Evolutionary conservation across 2,888 invertebrate species (phyloP).

Genomic region (Norana najaformis): DNA sequence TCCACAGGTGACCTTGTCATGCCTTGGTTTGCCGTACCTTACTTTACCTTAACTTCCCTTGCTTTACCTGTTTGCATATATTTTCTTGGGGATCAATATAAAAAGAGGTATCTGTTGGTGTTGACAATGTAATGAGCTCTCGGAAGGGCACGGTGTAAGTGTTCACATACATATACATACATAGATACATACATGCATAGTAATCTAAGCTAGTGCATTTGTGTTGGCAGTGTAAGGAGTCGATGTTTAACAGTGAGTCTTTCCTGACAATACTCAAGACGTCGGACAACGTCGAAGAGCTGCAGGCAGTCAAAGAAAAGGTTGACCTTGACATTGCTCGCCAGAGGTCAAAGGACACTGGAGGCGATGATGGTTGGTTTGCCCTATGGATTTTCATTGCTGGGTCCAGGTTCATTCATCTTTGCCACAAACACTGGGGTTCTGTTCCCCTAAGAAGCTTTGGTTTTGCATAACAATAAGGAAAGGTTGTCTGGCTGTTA

Average conservation of each 20-base stretch:
- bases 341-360: constrained; percentile 79
- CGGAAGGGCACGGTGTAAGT: too few species aligned
- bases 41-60: too few species aligned
- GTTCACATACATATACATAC: too few species aligned
- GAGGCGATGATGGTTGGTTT: constrained; percentile 74
- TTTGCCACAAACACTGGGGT: not conserved
- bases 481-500: not conserved
- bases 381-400: not conserved
- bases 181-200: too few species aligned
- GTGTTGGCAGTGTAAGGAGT: constrained; percentile 67
- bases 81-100: too few species aligned
- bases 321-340: constrained; percentile 78
- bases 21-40: too few species aligned
- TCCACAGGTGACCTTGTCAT: too few species aligned
- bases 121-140: too few species aligned
- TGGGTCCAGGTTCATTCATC: not conserved
- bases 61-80: too few species aligned
- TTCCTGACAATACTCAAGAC: constrained; percentile 81
- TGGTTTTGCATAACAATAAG: not conserved
- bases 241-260: constrained; percentile 78
- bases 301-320: constrained; percentile 76
- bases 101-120: too few species aligned
- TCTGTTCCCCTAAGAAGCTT: not conserved
- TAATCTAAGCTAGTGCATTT: not conserved
- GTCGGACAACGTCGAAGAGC: constrained; percentile 79